phyloP scores from a whole-genome alignment of 2,113 vertebrate species.

The Cairina moschata region DNA sequence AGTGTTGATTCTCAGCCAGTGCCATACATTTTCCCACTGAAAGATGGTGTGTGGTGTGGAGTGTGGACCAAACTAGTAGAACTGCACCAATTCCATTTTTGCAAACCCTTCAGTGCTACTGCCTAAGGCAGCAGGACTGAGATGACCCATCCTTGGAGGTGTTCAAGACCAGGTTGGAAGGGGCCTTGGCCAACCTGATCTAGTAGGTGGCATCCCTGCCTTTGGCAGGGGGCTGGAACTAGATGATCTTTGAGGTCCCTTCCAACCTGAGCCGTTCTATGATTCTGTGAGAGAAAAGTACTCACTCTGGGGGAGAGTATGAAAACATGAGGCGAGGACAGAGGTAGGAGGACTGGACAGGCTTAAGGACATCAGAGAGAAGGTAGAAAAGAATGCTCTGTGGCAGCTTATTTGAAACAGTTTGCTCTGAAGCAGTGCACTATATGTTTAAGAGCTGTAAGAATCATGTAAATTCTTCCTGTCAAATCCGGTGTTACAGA shows the following conservation, averaged over 20 bases:
- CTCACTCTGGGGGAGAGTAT: too few species aligned
- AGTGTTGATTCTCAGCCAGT: fast-evolving
- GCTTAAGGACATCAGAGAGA: background rate
- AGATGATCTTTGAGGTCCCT: too few species aligned
- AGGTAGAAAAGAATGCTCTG: background rate
- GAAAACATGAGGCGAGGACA: fast-evolving
- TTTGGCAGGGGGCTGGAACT: too few species aligned
- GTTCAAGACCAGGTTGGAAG: too few species aligned
- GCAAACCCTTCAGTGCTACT: background rate
- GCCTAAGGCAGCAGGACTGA: background rate
- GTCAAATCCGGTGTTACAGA: background rate
- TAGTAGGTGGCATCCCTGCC: too few species aligned
- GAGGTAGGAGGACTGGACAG: background rate
- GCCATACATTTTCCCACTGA: background rate
- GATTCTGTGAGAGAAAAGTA: background rate
- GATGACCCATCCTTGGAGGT: too few species aligned
- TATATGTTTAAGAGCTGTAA: background rate
- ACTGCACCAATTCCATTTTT: background rate
- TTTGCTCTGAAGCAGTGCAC: background rate
- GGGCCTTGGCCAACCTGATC: too few species aligned
- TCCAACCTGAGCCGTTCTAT: too few species aligned
- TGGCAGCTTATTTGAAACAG: background rate
- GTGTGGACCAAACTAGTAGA: background rate
- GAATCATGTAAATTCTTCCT: background rate
- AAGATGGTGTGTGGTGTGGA: background rate